Conservation (phyloP, 2,113 vertebrate species). For the Brachypodius melanocephalos region DNA sequence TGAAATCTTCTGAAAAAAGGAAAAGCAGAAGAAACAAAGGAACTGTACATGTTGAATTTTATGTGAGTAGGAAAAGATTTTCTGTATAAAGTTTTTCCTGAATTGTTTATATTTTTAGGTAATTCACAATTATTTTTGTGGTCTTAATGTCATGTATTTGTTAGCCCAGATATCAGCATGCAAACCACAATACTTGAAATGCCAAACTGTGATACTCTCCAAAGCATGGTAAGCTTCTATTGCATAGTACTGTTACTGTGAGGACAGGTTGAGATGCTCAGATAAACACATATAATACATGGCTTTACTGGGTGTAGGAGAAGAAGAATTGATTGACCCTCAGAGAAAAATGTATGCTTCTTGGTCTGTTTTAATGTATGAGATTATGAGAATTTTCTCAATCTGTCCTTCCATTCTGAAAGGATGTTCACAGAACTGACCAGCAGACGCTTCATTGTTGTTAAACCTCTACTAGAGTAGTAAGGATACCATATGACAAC, state of each 20-base stretch:
- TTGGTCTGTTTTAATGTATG: background rate
- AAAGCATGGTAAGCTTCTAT: background rate
- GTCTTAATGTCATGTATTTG: background rate
- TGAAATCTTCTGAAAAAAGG: background rate
- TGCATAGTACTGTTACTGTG: background rate
- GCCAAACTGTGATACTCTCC: background rate
- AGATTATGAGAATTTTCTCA: background rate
- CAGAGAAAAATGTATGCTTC: background rate
- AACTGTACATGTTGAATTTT: background rate
- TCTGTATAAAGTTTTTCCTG: background rate
- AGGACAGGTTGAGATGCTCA: background rate
- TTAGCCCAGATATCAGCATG: constrained; percentile 12
- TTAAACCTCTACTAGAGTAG: background rate
- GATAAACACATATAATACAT: background rate
- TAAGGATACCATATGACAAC: background rate
- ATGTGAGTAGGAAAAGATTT: background rate
- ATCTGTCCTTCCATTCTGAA: background rate
- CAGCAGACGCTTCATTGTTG: background rate
- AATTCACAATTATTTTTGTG: background rate
- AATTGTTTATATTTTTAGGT: background rate
- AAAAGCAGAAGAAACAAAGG: background rate
- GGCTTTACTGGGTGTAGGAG: background rate
- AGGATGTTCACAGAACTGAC: background rate
- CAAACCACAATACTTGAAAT: constrained; percentile 27
- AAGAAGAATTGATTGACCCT: background rate